Percentiles rank a stretch among this genome's conserved stretches.
These are phyloP conservation scores for Dioctria rufipes DNA, from an alignment of 2,888 invertebrate species.

Conservation along the genomic window DNA sequence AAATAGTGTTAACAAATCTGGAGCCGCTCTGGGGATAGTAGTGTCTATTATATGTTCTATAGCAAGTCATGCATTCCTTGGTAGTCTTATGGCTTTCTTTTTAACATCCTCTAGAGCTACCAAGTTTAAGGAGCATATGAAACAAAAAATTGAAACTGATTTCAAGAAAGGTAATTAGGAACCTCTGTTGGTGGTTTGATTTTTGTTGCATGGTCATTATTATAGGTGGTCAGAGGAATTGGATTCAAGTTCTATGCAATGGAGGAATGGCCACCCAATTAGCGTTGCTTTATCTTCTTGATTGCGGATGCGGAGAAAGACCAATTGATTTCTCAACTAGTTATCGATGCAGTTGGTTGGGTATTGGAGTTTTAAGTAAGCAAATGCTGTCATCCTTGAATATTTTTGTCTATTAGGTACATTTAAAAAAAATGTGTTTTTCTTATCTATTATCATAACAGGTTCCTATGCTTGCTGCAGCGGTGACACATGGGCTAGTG, in stretches of 20 bases:
- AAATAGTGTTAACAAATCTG: constrained; percentile 80
- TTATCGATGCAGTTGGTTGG: constrained; percentile 88
- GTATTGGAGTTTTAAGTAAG: constrained; percentile 82
- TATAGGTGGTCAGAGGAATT: constrained; percentile 86
- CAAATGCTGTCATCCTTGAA: too few species aligned
- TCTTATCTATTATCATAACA: constrained; percentile 59
- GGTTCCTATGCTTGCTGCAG: constrained; percentile 86
- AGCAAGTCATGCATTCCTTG: constrained; percentile 83
- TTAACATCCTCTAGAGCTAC: constrained; percentile 86
- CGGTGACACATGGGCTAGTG: constrained; percentile 94
- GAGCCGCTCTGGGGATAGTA: constrained; percentile 79
- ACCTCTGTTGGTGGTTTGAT: too few species aligned
- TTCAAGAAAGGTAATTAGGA: constrained; percentile 81
- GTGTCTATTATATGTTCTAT: constrained; percentile 85
- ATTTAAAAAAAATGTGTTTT: neutral
- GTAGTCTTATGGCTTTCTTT: constrained; percentile 83
- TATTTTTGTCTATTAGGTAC: too few species aligned
- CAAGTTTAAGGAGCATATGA: constrained; percentile 79
- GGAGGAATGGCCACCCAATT: constrained; percentile 88
- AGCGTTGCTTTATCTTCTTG: constrained; percentile 83
- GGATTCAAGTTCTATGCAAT: constrained; percentile 93
- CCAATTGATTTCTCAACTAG: constrained; percentile 83
- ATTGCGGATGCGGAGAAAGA: constrained; percentile 84
- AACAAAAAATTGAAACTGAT: constrained; percentile 81
- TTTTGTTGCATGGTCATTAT: neutral